phyloP scores from a whole-genome alignment of 1,140 invertebrate species.

The Lasioglossum baleicum region DNA sequence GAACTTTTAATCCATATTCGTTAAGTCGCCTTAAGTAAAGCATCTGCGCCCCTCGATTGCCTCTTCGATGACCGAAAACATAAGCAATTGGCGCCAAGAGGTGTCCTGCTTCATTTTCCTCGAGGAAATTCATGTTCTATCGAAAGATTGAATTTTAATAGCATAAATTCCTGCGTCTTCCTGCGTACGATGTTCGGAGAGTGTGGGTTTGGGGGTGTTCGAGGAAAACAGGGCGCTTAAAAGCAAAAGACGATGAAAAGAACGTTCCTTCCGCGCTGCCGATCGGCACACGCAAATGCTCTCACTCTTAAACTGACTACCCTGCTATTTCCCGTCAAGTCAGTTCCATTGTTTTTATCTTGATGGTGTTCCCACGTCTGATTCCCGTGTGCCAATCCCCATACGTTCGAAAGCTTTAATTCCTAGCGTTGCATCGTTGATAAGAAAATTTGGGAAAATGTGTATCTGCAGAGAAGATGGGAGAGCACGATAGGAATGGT shows the following conservation, averaged over 20 bases:
- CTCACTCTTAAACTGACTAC: constrained; percentile 52
- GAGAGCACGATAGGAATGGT: constrained; percentile 41
- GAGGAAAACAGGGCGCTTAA: constrained; percentile 37
- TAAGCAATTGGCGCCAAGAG: neutral
- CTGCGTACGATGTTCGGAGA: too few relatives aligned
- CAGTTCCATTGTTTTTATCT: constrained; percentile 41
- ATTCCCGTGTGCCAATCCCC: neutral
- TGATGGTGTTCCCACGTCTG: constrained; percentile 21
- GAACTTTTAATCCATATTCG: constrained; percentile 78
- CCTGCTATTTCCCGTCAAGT: constrained; percentile 27
- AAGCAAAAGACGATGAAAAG: constrained; percentile 67
- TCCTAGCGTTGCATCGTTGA: too few relatives aligned
- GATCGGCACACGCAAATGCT: constrained; percentile 79
- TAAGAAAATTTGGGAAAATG: too few relatives aligned
- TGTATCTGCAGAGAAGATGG: neutral
- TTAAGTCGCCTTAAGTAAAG: constrained; percentile 74
- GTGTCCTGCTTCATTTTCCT: too few relatives aligned
- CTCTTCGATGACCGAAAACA: constrained; percentile 58
- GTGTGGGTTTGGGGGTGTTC: neutral
- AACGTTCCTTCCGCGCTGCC: constrained; percentile 68
- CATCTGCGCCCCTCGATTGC: constrained; percentile 69
- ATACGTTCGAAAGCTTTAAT: too few relatives aligned
- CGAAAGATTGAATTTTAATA: too few relatives aligned
- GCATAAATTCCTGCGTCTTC: too few relatives aligned
- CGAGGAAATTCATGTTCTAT: neutral